Evolutionary conservation across 2,113 vertebrate species (phyloP), one percentile per base, ranked within the genome.

Genomic region (Cyprinus carpio): DNA sequence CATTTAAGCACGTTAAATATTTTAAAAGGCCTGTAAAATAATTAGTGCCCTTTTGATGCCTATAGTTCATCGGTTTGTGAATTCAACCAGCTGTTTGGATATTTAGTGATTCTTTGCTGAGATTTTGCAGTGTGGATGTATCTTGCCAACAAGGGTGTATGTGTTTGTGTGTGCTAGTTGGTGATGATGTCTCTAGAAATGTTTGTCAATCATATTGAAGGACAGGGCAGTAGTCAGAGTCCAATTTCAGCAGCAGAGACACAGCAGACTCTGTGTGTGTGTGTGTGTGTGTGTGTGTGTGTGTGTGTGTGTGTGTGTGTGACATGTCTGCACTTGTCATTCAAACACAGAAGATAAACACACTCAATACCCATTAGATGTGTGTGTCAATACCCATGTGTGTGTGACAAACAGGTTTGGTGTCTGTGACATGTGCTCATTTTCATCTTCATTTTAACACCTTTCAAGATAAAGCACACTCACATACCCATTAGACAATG

Each of bases 341-440:
- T 74, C 71, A 74, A 74, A 74, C 76, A 40, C 34, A 16, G 34
- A 51, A 77, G 51, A 77, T 58, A 25, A 80, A 64, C 56, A 51
- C 46, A 40, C 51, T 80, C 77, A 43, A 62, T 62, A 43, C 34
- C 56, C 31, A 79, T 5, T 37, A 23, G 12, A n/a, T n/a, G n/a
- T n/a, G n/a, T n/a, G n/a, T n/a, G n/a, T n/a, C n/a, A n/a, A n/a
- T n/a, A n/a, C n/a, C n/a, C n/a, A n/a, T n/a, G n/a, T n/a, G n/a
- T n/a, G n/a, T n/a, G n/a, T n/a, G n/a, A n/a, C n/a, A n/a, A n/a
- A n/a, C 71, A 46, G 5, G 71, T 43, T 46, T 74, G 37, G 23
- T n/a, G 71, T 74, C 71, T 43, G 4, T 72, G 69, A 11, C 69
- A 43, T 34, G 29, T 34, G 7, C 6, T 16, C 16, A 31, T 67